phyloP scores from a whole-genome alignment of 2,113 vertebrate genomes.

The Rhipidura dahli region DNA sequence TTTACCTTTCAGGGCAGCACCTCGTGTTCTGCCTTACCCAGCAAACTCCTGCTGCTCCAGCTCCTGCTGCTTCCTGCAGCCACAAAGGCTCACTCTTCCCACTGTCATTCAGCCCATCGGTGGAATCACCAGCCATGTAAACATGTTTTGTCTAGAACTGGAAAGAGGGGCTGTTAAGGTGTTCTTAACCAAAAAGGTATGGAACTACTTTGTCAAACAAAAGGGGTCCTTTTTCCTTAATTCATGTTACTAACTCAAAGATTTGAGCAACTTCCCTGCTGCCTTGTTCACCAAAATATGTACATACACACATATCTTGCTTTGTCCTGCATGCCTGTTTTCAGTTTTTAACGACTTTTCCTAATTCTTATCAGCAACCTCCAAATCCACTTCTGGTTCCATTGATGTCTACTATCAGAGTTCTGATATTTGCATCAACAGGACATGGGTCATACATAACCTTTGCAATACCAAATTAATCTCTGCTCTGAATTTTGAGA shows the following conservation, averaged over 20 bases:
- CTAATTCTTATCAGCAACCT: background rate
- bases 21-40: background rate
- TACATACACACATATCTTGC: background rate
- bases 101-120: background rate
- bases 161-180: background rate
- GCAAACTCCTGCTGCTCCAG: rapidly evolving
- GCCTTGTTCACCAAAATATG: background rate
- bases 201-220: background rate
- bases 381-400: background rate
- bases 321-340: background rate
- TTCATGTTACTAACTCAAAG: background rate
- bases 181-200: background rate
- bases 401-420: background rate
- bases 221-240: background rate
- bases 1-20: background rate
- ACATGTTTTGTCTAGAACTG: background rate
- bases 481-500: background rate
- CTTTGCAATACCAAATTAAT: background rate
- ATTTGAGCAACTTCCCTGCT: background rate
- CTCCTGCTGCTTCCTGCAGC: background rate
- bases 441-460: background rate
- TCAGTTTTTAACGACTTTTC: background rate
- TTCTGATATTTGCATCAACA: background rate
- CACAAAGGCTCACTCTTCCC: background rate
- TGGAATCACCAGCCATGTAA: rapidly evolving